phyloP scores from a whole-genome alignment of 2,888 invertebrate species.

The Saturnia japonica region DNA sequence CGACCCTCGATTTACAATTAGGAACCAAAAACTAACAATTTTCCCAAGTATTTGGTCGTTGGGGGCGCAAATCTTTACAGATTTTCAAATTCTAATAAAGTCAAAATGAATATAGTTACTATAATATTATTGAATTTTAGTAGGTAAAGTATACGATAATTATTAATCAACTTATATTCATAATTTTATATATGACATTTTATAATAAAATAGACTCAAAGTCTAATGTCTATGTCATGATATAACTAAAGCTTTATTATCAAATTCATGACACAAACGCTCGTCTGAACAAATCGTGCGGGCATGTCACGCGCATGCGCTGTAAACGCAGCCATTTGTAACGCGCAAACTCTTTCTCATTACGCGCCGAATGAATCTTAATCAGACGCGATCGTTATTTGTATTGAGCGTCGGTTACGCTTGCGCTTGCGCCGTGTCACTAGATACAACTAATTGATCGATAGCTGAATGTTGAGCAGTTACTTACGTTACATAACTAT shows the following conservation, averaged over 20 bases:
- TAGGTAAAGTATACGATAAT: no score
- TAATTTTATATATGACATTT: background rate
- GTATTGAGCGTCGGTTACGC: slow-evolving; percentile 12
- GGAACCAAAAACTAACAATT: no score
- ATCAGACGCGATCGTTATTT: slow-evolving; percentile 26
- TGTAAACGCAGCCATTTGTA: slow-evolving; percentile 32
- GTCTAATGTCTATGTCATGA: background rate
- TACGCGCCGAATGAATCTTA: slow-evolving; percentile 40
- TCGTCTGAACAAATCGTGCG: slow-evolving; percentile 25
- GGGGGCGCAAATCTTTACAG: no score
- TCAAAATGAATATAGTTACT: no score
- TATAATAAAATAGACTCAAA: background rate
- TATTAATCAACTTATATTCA: background rate
- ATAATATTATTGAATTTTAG: no score
- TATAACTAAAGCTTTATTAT: background rate
- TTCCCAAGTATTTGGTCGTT: no score
- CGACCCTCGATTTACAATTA: no score
- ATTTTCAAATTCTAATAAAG: no score
- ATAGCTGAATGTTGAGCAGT: slow-evolving; percentile 8
- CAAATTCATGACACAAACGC: background rate
- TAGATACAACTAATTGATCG: slow-evolving; percentile 20
- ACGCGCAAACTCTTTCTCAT: slow-evolving; percentile 37
- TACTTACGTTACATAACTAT: slow-evolving; percentile 5
- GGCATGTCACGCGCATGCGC: slow-evolving; percentile 30
- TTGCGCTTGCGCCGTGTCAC: slow-evolving; percentile 13